Percentiles rank a stretch among this genome's conserved stretches.
Evolutionary conservation across 2,888 invertebrate species (phyloP).

Genomic region (Mesoligia furuncula): DNA sequence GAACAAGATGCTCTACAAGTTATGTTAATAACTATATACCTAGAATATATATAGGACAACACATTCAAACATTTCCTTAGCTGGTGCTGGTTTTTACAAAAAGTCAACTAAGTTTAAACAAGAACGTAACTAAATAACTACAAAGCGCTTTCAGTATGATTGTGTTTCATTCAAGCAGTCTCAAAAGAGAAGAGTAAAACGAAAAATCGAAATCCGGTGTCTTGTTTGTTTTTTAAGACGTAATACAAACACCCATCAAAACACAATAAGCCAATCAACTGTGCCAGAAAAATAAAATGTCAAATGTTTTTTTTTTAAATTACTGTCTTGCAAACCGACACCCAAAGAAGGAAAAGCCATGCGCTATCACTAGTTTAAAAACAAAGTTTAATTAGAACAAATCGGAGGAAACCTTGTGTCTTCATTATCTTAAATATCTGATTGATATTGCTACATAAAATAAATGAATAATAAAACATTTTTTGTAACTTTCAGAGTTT

Average conservation of each 20-base stretch:
- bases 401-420: conserved; percentile 67
- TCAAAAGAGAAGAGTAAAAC: conserved; percentile 15
- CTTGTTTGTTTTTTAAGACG: conserved; percentile 17
- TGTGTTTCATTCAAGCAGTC: conserved; percentile 33
- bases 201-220: conserved; percentile 1
- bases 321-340: neutral
- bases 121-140: neutral
- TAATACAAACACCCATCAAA: conserved; percentile 24
- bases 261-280: conserved; percentile 24
- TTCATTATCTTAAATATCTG: conserved; percentile 71
- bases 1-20: neutral
- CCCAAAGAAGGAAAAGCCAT: neutral
- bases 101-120: neutral
- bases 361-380: neutral
- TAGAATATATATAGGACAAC: neutral
- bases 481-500: conserved; percentile 52
- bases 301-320: conserved; percentile 4
- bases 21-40: neutral
- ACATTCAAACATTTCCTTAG: neutral
- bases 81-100: neutral
- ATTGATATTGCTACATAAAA: conserved; percentile 72
- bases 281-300: neutral
- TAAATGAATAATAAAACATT: conserved; percentile 68
- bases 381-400: conserved; percentile 14
- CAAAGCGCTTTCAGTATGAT: conserved; percentile 5